Base-by-base conservation (phyloP, 2,888 invertebrate species). In the Pogonocherus hispidulus region DNA sequence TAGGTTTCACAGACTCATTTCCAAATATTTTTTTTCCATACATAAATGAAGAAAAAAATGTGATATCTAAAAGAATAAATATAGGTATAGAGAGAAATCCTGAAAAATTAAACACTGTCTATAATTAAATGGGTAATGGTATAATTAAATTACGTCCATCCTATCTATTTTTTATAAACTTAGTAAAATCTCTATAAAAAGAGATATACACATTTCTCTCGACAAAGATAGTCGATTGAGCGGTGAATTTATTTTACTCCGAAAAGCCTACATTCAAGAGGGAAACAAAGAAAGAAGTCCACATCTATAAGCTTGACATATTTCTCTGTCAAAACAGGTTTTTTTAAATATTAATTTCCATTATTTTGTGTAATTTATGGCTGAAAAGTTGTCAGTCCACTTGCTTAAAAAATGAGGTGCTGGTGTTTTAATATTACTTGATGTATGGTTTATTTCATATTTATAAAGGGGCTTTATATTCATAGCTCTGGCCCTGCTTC, bases 321-420 rank as follows among this genome's bases (percentile, higher is more conserved):
- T 59, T 47, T 59, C 59, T 46, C 46, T 47, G 59, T 47, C 59
- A 47, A 11, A 18, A 14, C 59, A 22, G 16, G 46, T 46, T 44
- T 57, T 54, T 57, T 57, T 32, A 46, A 73, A 75, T 75, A 75
- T 75, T 76, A 76, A 76, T 74, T 76, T 76, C 71, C 76, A 76
- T 76, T 75, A 76, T 75, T 76, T 74, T 52, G 44, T 49, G 70
- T 72, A 75, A 76, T 76, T 76, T 76, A 76, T 74, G 51, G 69
- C 63, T 41, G 63, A 54, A 64, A 68, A 70, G 69, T 70, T 72
- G 70, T 74, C 72, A 69, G 72, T 66, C 37, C 52, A 63, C 64
- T 55, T 49, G 70, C 55, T 49, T 44, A 74, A 70, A 73, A 71
- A 71, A 73, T 70, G 73, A 73, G 71, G 73, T 73, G 73, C 67